Base-by-base conservation (phyloP, 1,140 invertebrate genomes). In the Apis dorsata region DNA sequence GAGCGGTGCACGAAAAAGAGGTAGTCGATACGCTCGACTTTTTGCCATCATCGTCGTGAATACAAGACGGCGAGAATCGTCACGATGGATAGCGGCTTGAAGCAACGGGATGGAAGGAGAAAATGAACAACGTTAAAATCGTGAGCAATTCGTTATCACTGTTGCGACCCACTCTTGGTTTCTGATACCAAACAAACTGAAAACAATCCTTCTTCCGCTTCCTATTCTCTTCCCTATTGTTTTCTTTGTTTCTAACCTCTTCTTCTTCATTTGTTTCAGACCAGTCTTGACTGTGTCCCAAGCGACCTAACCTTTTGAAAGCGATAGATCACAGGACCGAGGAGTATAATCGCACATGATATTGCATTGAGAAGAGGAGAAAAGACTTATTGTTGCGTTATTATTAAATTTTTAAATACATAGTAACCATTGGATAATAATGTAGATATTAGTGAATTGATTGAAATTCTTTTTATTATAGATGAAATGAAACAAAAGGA, bases 141-240 rank as follows among this genome's bases (percentile, higher is more conserved):
- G 62, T 68, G 24, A 71, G 19, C 78, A 65, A 49, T 77, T 71
- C 70, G 55, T 79, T 74, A 82, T 79, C 84, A 51, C 59, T 24
- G 81, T 53, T 81, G 80, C 78, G 88, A 90, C 73, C 87, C 90
- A 92, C 91, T 93, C 90, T 93, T 93, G 88, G 85, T 92, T 92
- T 93, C 92, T 80, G 77, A 89, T 87, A 85, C 80, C 85, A 90
- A 90, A 84, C 86, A 81, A 86, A 83, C 81, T 85, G 84, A 83
- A 83, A 89, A 90, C 72, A 77, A 77, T 82, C 51, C 34, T 2
- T 21, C n/a, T 62, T 86, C 34, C 34, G 34, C 34, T 2, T 34
- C 76, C 78, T 62, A 62, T n/a, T 69, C 21, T 7, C 19, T 49
- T 11, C 44, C 11, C 74, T 84, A 2, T 55, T 34, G 55, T 0